Conservation (phyloP, 1,140 invertebrate genomes). For the Brachionus paranguensis region DNA sequence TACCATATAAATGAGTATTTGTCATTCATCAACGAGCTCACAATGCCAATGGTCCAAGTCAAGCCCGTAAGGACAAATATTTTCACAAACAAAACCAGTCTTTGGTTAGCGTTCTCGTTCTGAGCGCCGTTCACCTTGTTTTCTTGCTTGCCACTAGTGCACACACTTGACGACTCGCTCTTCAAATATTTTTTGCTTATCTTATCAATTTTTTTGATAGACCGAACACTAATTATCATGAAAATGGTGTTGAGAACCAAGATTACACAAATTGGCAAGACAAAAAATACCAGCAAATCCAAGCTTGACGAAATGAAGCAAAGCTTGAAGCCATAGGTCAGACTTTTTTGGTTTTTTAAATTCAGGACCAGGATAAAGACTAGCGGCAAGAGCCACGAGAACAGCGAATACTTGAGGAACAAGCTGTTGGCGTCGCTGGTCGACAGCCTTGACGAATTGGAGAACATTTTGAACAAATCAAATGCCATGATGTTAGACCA, state of each 20-base stretch:
- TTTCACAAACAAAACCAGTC: conserved; percentile 5
- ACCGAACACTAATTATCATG: neutral
- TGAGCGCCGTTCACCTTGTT: neutral
- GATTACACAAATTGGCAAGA: neutral
- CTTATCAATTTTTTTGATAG: neutral
- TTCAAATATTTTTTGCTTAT: neutral
- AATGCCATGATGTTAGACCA: neutral
- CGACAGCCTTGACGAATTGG: neutral
- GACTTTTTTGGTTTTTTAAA: neutral
- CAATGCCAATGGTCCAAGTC: conserved; percentile 14
- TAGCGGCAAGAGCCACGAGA: neutral
- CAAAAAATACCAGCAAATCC: neutral
- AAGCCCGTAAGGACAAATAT: neutral
- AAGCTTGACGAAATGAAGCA: neutral
- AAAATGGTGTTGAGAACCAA: neutral
- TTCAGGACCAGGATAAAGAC: neutral
- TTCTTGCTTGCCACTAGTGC: neutral
- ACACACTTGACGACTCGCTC: neutral
- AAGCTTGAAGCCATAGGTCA: neutral
- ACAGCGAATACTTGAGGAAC: neutral
- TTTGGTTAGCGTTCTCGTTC: neutral
- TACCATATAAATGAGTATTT: conserved; percentile 4
- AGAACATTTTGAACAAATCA: conserved; percentile 3
- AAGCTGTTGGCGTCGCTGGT: neutral
- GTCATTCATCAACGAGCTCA: neutral